Percentiles rank a stretch among this genome's conserved stretches.
Conservation (phyloP, 2,113 vertebrate genomes). For the Salvelinus alpinus region DNA sequence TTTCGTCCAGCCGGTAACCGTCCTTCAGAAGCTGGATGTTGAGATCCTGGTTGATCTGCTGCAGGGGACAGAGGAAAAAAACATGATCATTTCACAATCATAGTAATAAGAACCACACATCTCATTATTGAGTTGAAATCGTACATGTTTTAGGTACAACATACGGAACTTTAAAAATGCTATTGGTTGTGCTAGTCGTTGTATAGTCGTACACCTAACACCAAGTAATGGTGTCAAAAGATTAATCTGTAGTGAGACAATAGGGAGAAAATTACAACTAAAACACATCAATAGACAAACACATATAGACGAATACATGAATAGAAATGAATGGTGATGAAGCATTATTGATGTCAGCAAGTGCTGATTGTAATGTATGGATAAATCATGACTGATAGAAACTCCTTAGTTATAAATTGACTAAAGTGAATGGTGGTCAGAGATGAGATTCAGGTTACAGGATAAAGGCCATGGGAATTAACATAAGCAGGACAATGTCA, state of each 20-base stretch:
- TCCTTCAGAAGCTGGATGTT: conserved; percentile 99
- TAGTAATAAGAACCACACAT: neutral
- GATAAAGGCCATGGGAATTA: neutral
- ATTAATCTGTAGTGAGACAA: neutral
- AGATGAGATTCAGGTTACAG: neutral
- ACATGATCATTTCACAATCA: conserved; percentile 24
- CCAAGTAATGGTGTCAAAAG: too few species aligned
- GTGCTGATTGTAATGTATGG: too few species aligned
- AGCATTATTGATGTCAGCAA: too few species aligned
- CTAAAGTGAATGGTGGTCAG: too few species aligned
- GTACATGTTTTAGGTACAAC: too few species aligned
- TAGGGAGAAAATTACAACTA: neutral
- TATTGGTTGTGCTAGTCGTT: too few species aligned
- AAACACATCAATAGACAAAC: too few species aligned
- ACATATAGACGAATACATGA: too few species aligned
- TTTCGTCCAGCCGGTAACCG: conserved; percentile 96
- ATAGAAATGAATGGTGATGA: too few species aligned
- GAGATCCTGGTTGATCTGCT: conserved; percentile 99
- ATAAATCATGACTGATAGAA: too few species aligned
- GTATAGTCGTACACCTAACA: neutral
- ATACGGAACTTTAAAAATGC: too few species aligned
- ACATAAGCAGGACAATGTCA: neutral
- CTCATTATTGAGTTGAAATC: neutral
- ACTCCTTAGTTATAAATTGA: too few species aligned
- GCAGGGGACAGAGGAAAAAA: conserved; percentile 43